These are phyloP conservation scores for Eristalinus sepulchralis DNA, from an alignment of 2,888 invertebrate genomes.

Conservation along the genomic window DNA sequence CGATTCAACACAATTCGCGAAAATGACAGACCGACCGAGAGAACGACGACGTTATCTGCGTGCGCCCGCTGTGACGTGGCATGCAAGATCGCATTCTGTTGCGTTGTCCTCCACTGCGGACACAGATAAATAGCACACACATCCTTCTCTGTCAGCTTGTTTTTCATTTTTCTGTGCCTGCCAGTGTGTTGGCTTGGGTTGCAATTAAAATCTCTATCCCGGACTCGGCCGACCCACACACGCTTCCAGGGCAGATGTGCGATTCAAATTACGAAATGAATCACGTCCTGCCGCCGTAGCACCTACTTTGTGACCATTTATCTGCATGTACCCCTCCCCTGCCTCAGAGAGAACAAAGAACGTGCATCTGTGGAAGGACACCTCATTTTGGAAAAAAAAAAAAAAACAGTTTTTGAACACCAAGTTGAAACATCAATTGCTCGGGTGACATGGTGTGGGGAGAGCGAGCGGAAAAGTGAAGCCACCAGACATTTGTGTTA, in stretches of 20 bases:
- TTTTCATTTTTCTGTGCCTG: constrained; percentile 2
- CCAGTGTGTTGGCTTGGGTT: constrained; percentile 39
- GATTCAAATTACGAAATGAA: constrained; percentile 68
- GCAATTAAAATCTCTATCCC: constrained; percentile 60
- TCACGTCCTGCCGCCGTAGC: constrained; percentile 57
- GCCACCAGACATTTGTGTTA: background rate
- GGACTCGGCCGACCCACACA: constrained; percentile 42
- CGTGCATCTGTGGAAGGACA: constrained; percentile 2
- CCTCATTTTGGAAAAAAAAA: constrained; percentile 27
- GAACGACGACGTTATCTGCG: constrained; percentile 33
- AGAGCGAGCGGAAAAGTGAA: background rate
- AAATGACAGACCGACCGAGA: constrained; percentile 54
- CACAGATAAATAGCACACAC: constrained; percentile 63
- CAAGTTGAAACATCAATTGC: constrained; percentile 50
- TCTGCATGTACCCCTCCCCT: constrained; percentile 44
- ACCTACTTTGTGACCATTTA: constrained; percentile 67
- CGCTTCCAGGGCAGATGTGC: constrained; percentile 22
- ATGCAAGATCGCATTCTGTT: constrained; percentile 57
- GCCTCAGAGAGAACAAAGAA: constrained; percentile 9
- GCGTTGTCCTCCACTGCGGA: constrained; percentile 47
- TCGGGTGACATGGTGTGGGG: too few species aligned
- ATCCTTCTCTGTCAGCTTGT: constrained; percentile 35
- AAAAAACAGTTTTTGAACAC: constrained; percentile 53
- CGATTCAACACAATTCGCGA: constrained; percentile 52
- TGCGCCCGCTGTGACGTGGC: constrained; percentile 61